Evolutionary conservation across 2,888 invertebrate species (phyloP), one percentile per base, ranked within the genome.

Genomic region (Cheilosia grossa): DNA sequence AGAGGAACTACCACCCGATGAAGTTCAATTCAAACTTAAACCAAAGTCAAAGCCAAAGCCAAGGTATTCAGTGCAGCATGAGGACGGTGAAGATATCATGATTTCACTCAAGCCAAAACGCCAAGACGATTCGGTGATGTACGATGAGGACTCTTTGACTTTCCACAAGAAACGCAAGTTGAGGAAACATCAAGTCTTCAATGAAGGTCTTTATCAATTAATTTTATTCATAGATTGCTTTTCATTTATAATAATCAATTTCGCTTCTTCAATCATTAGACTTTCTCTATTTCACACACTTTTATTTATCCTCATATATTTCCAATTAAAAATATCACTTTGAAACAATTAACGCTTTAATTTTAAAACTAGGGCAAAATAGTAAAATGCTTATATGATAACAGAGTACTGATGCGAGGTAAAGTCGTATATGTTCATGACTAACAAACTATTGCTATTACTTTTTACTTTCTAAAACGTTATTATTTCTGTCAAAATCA

Each of bases 101-200:
- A 89, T 94, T 70, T 92, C 93, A 44, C 89, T 93, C 33, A 90
- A 92, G 42, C 92, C 93, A 15, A 93, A 93, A 75, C 90, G 92
- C 67, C 88, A 88, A 61, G 90, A 91, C 86, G 93, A 94, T 89
- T 93, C 94, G 79, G 89, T 92, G 5, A 90, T 92, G 7, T 94
- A 93, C 88, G 94, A 94, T 89, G 95, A 95, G 90, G 95, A 94
- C 88, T 94, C 94, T 13, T 91, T 96, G 24, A 95, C 95, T 75
- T 92, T 97, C 67, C 95, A 95, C 90, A 93, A 96, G 88, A 95
- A 95, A 88, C 93, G 94, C 87, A 96, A 95, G 51, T 6, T 6
- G 91, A 94, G 94, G 87, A 94, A 95, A 78, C 94, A 94, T 87
- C 93, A 93, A 64, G 93, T 95, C 53, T 94, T 94, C 89, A 91